Evolutionary conservation across 2,797 vertebrate species (phyloP), one percentile per base, ranked within the genome.

Genomic region (Oophaga sylvatica): DNA sequence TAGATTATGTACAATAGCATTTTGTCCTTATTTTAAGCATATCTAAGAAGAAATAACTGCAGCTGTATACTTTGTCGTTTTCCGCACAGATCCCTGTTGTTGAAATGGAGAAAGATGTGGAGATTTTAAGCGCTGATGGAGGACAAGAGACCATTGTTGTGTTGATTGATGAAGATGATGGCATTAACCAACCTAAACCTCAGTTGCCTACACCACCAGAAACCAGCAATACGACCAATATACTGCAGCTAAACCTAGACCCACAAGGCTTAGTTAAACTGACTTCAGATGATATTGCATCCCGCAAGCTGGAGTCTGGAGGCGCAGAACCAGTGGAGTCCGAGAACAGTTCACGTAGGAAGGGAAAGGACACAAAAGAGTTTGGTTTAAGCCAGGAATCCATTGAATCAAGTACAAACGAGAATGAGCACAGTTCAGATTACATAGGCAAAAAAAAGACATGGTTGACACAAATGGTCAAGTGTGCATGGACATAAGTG

Each of bases 101-200:
- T 31, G 57, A 83, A 87, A 87, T 87, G 85, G 78, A 87, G 17
- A 77, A 26, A 45, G 77, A 81, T 20, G 29, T 59, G 5, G 29
- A 73, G 3, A 62, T 26, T 6, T 5, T 82, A 13, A 53, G 2
- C 60, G 17, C n/a, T 41, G 60, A 82, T 31, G 35, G 26, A 31
- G 48, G 63, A 13, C 68, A 56, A 57, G 80, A 57, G 22, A 53
- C 53, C 1, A 20, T 45, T n/a, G 31, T 11, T 26, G 60, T 76
- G 60, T 77, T 60, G 5, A 19, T 62, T 5, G 22, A 16, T 67
- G 71, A 31, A 22, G 57, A 67, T 57, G 57, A 67, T 57, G 29
- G 16, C 45, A 22, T 7, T 9, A 31, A 19, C 41, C 57, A 60
- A 41, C 3, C 26, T 12, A 31, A 35, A 31, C 68, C 29, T 48